Base-by-base conservation (phyloP, 2,113 vertebrate genomes). In the Gallinago undulata region DNA sequence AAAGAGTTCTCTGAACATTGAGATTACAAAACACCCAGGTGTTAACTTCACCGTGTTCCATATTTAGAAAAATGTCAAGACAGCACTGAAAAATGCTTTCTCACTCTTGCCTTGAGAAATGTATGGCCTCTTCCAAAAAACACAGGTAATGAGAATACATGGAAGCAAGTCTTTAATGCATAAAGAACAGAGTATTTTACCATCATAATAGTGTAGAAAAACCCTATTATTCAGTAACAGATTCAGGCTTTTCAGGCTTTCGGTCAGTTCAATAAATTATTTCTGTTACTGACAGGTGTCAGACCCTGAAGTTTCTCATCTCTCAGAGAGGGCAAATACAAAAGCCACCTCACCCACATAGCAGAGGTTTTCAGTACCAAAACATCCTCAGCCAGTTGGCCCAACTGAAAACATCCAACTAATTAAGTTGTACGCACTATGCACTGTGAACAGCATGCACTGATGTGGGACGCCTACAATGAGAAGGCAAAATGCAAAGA, bases 381-480 rank as follows among this genome's bases (percentile, higher is more conserved):
- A 94, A 70, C 11, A 50, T 27, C 45, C 72, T 39, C 63, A 35
- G 67, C 8, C 19, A 39, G 19, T 39, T 4, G 25, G 43, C 55
- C 9, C 41, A 24, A 24, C 28, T 27, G 39, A 59, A 57, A 78
- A 74, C 22, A 41, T 11, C 13, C 16, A 80, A 2, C 11, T 56
- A 19, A 31, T 0, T 14, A 50, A 39, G 11, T 2, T 19, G 11
- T 17, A 60, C 60, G 5, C 19, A 14, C 30, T 10, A 24, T 1
- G 2, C 16, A 33, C 19, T 23, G n/a, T 19, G 50, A 94, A 56
- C 43, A 64, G 10, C 12, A 18, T 1, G 5, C 4, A 37, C 12
- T 63, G 35, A 47, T 72, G 35, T 48, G 14, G 7, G 28, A 16
- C 21, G 59, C 14, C 10, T 30, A 50, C 27, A 50, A 3, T 0